Conservation (phyloP, 2,888 invertebrate species). For the Eledona agricola region DNA sequence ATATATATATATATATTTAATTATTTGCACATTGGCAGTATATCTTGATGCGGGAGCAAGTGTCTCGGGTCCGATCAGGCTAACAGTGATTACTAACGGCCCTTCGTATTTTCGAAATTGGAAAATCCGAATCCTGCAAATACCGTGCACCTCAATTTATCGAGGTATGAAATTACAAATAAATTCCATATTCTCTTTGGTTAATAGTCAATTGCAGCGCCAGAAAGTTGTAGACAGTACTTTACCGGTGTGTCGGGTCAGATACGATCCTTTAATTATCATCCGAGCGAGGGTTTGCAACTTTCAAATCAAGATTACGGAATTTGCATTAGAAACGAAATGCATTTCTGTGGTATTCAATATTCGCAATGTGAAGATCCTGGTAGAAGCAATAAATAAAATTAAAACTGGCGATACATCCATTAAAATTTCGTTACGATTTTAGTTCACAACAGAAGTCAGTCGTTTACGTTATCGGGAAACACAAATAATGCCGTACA, state of each 20-base stretch:
- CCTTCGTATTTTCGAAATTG: slow-evolving; percentile 76
- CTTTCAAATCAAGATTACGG: slow-evolving; percentile 91
- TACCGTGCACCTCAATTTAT: slow-evolving; percentile 78
- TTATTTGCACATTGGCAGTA: slow-evolving; percentile 72
- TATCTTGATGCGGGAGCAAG: slow-evolving; percentile 84
- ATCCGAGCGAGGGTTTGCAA: slow-evolving; percentile 77
- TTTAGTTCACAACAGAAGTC: slow-evolving; percentile 74
- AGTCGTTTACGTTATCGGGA: slow-evolving; percentile 80
- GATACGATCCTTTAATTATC: slow-evolving; percentile 85
- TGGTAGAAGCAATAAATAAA: no score
- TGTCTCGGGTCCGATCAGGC: slow-evolving; percentile 77
- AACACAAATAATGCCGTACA: slow-evolving; percentile 76
- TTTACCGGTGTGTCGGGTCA: slow-evolving; percentile 83
- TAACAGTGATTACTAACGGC: slow-evolving; percentile 85
- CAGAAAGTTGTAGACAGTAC: slow-evolving; percentile 82
- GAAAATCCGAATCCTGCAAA: slow-evolving; percentile 83
- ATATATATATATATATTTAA: slow-evolving; percentile 10
- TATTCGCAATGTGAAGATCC: slow-evolving; percentile 77
- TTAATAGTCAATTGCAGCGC: slow-evolving; percentile 69
- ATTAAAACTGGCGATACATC: no score
- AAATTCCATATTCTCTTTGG: no score
- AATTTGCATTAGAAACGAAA: slow-evolving; percentile 83
- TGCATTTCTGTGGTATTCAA: slow-evolving; percentile 87
- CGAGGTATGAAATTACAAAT: slow-evolving; percentile 71
- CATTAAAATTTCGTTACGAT: slow-evolving; percentile 9